Evolutionary conservation across 1,140 invertebrate species (phyloP), one percentile per base, ranked within the genome.

Genomic region (Ooceraea biroi): DNA sequence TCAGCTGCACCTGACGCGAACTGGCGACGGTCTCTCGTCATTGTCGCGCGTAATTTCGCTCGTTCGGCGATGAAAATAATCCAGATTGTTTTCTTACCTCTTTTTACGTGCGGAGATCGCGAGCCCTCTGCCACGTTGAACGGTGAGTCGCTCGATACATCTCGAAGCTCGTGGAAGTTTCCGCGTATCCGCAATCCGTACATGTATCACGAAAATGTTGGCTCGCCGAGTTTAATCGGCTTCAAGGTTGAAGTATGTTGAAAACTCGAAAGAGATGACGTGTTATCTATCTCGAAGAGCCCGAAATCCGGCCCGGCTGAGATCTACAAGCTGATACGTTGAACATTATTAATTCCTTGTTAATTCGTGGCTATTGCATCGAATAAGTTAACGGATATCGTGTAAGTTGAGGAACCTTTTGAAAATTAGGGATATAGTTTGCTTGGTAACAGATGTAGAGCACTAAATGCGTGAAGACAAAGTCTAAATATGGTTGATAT

Each of bases 51-150:
- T 27, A n/a, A 22, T 19, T 55, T 22, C 7, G 52, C n/a, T 22
- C 52, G n/a, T 69, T 69, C 8, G 22, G 1, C 3, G 17, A 48
- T 19, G 11, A 25, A 65, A 44, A 8, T n/a, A n/a, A 3, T 36
- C 36, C 36, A 36, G 36, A 36, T 36, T 36, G 2, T 36, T 36
- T 36, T 44, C 14, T 1, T 57, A 44, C 50, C n/a, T 52, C 25
- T 69, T 19, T 27, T 17, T 19, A 25, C 12, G 2, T 55, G 7
- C 14, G 30, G 8, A 44, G 8, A 41, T 22, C 3, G 46, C 48
- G 5, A 8, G 17, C 14, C 50, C 41, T 66, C 30, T 80, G 76
- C 65, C 50, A 80, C 76, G 65, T 80, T 46, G 46, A 17, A 69
- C 19, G 48, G 27, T 11, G 27, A 36, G 8, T 46, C 36, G 36